phyloP scores from a whole-genome alignment of 2,797 vertebrate species.

The Tangara arthus region DNA sequence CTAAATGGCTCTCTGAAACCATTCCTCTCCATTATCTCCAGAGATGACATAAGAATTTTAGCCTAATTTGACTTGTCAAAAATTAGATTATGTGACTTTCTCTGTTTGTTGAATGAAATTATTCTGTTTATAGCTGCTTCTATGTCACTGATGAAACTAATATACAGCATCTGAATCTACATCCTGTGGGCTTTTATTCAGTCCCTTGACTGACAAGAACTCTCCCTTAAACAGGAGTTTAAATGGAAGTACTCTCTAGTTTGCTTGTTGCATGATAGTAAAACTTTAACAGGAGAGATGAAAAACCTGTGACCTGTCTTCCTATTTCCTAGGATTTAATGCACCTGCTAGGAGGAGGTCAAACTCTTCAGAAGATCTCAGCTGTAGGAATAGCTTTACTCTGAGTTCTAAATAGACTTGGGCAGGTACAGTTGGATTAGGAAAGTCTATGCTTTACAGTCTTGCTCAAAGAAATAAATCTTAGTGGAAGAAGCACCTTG shows the following conservation, averaged over 20 bases:
- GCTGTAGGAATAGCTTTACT: neutral
- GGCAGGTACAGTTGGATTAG: neutral
- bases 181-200: neutral
- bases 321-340: neutral
- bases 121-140: neutral
- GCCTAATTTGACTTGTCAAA: neutral
- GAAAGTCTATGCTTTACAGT: neutral
- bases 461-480: conserved; percentile 8
- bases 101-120: neutral
- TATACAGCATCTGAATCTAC: neutral
- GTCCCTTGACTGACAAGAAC: neutral
- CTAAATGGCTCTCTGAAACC: neutral
- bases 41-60: neutral
- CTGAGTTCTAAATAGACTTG: neutral
- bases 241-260: neutral
- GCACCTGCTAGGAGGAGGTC: neutral
- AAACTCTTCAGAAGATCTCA: neutral
- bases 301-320: neutral
- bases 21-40: neutral
- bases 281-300: neutral
- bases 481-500: neutral
- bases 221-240: neutral
- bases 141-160: neutral
- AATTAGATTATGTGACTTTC: neutral
- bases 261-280: neutral